Evolutionary conservation across 2,888 invertebrate genomes (phyloP).

Genomic region (Cheilosia scutellata): DNA sequence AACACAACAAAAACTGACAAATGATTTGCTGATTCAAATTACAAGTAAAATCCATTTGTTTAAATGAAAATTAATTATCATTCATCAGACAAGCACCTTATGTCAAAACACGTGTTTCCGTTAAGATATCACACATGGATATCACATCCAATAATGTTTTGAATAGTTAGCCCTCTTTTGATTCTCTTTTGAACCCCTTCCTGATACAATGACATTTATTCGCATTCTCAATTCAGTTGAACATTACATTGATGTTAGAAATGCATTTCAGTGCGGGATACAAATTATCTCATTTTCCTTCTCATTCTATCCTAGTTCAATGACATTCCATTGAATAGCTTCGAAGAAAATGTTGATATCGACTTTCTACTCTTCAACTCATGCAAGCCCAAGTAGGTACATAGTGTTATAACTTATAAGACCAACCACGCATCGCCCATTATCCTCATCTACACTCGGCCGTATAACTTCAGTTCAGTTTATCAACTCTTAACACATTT

Average conservation of each 20-base stretch:
- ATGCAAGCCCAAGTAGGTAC: neutral
- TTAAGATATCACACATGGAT: neutral
- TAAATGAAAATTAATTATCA: neutral
- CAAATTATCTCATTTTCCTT: neutral
- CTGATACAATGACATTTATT: neutral
- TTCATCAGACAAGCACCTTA: neutral
- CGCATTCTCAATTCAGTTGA: neutral
- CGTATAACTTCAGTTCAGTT: neutral
- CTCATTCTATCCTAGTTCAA: slow-evolving; percentile 20
- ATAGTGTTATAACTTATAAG: neutral
- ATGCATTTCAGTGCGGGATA: slow-evolving; percentile 1
- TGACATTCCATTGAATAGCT: slow-evolving; percentile 33
- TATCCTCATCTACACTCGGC: neutral
- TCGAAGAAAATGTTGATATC: slow-evolving; percentile 1
- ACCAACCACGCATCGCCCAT: neutral
- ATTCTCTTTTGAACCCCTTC: neutral
- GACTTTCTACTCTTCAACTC: slow-evolving; percentile 29
- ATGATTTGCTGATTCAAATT: too few relatives aligned
- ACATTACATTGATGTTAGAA: neutral
- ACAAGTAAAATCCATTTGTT: slow-evolving; percentile 10
- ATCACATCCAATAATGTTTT: neutral
- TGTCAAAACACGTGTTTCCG: neutral
- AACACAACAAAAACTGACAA: too few relatives aligned
- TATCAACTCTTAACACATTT: too few relatives aligned
- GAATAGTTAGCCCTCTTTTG: too few relatives aligned